These are phyloP conservation scores for Colostygia pectinataria DNA, from an alignment of 2,888 invertebrate species.

Conservation along the genomic window DNA sequence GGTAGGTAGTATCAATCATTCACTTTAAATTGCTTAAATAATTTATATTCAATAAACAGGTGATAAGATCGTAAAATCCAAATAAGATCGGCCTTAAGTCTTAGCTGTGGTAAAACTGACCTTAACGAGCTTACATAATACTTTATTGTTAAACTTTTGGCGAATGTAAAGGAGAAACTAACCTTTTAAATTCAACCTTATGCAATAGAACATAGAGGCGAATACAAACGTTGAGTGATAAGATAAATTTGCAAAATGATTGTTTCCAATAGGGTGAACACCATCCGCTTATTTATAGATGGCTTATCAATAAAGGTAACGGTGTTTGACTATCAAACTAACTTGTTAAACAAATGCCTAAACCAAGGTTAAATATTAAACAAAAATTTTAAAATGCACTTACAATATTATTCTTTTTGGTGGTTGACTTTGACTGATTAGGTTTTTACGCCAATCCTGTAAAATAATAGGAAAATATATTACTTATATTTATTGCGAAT, in stretches of 20 bases:
- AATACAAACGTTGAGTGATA: constrained; percentile 4
- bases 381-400: constrained; percentile 41
- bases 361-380: not conserved
- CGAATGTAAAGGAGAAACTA: not conserved
- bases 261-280: constrained; percentile 46
- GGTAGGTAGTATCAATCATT: not conserved
- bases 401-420: constrained; percentile 37
- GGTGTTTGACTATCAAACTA: constrained; percentile 40
- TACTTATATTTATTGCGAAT: no score
- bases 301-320: constrained; percentile 57
- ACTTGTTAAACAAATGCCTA: not conserved
- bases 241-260: constrained; percentile 31
- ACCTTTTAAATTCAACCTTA: constrained; percentile 20
- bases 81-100: constrained; percentile 16
- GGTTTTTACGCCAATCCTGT: constrained; percentile 22
- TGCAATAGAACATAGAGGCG: not conserved
- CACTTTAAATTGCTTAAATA: constrained; percentile 6
- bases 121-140: constrained; percentile 33
- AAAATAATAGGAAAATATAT: constrained; percentile 12
- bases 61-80: constrained; percentile 9
- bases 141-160: constrained; percentile 26
- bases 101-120: constrained; percentile 24
- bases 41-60: constrained; percentile 14
- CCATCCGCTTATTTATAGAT: constrained; percentile 54
- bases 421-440: no score